Conservation (phyloP, 2,113 vertebrate genomes). For the Callopanchax toddi region DNA sequence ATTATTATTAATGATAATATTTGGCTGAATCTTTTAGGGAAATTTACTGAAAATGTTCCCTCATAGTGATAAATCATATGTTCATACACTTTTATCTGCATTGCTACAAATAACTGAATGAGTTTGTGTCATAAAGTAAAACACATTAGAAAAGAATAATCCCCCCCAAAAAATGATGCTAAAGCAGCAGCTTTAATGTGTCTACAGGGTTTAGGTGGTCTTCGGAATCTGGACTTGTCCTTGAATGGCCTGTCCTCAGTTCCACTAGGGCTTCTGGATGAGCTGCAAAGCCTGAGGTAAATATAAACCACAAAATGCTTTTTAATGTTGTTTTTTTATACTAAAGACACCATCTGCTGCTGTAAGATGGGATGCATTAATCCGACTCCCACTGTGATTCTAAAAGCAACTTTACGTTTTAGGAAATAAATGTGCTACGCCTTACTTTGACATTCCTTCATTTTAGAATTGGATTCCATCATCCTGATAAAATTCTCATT, state of each 20-base stretch:
- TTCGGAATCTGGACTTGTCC: conserved; percentile 92
- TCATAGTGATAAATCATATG: no score
- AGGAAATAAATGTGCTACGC: no score
- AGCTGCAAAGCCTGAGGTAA: conserved; percentile 85
- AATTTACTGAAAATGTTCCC: background rate
- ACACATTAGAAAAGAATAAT: no score
- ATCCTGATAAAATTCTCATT: background rate
- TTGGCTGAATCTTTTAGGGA: background rate
- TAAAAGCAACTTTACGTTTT: no score
- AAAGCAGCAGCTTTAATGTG: conserved; percentile 13
- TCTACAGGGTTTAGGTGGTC: conserved; percentile 75
- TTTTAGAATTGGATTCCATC: background rate
- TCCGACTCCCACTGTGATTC: no score
- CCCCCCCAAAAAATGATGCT: background rate
- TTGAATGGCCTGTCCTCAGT: conserved; percentile 91
- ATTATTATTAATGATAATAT: background rate
- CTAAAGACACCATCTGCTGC: background rate
- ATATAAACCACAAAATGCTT: background rate
- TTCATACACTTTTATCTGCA: no score
- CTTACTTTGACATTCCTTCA: background rate
- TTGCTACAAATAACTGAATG: no score
- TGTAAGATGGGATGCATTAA: background rate
- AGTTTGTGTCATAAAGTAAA: no score
- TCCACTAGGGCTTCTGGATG: conserved; percentile 89
- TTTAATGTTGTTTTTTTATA: background rate